phyloP scores from a whole-genome alignment of 2,797 vertebrate genomes.

The Tiaroga cobitis region DNA sequence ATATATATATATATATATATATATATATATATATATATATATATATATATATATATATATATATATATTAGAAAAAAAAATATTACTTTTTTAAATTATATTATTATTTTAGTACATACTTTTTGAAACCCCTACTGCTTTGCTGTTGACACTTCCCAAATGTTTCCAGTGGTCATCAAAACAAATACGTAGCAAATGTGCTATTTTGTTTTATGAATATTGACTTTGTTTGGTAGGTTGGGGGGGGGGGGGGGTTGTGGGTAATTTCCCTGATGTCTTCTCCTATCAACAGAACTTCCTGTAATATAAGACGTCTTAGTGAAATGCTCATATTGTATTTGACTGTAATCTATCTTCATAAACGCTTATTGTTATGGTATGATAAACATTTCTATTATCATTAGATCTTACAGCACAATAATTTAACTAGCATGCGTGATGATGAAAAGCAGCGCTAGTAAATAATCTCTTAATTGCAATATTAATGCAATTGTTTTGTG shows the following conservation, averaged over 20 bases:
- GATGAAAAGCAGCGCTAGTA: constrained; percentile 61
- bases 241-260: constrained; percentile 28
- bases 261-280: constrained; percentile 62
- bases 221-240: neutral
- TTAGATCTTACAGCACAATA: constrained; percentile 55
- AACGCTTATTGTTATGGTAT: constrained; percentile 29
- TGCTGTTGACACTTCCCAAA: no score
- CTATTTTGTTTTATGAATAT: constrained; percentile 14
- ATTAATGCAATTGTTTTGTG: constrained; percentile 70
- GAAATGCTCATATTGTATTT: constrained; percentile 50
- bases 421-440: constrained; percentile 53
- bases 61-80: no score
- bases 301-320: constrained; percentile 50
- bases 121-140: no score
- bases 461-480: constrained; percentile 72
- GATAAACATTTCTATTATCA: constrained; percentile 59
- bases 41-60: no score
- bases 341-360: constrained; percentile 56
- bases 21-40: no score
- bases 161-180: no score
- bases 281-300: constrained; percentile 59
- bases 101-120: no score
- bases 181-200: no score
- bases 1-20: no score
- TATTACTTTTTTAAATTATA: no score